Evolutionary conservation across 2,888 invertebrate species (phyloP).

Genomic region (Celastrina argiolus): DNA sequence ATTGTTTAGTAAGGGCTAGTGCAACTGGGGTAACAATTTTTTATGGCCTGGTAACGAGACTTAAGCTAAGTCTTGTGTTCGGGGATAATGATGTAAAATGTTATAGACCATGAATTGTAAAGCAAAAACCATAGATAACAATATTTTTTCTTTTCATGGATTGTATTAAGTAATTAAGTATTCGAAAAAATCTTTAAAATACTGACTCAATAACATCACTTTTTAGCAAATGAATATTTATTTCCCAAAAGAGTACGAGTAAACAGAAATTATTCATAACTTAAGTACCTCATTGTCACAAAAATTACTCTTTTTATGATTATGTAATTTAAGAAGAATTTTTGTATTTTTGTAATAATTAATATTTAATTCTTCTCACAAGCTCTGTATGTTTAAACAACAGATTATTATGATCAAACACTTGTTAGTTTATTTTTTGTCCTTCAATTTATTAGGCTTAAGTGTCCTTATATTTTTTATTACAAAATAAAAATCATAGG

Average conservation of each 20-base stretch:
- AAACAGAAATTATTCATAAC: not conserved
- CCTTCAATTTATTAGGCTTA: not conserved
- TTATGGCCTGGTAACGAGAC: too few relatives aligned
- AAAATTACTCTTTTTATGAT: not conserved
- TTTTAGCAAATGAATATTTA: too few relatives aligned
- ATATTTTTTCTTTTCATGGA: not conserved
- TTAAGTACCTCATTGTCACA: not conserved
- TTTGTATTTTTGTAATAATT: constrained; percentile 11
- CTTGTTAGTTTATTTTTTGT: not conserved
- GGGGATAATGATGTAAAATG: too few relatives aligned
- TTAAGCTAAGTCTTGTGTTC: too few relatives aligned
- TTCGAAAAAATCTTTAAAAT: not conserved
- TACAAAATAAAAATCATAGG: not conserved
- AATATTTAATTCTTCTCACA: not conserved
- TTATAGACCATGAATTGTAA: not conserved
- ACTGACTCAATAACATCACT: not conserved
- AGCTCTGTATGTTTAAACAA: not conserved
- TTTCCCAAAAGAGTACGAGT: too few relatives aligned
- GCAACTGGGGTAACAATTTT: constrained; percentile 1
- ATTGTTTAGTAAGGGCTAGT: constrained; percentile 30
- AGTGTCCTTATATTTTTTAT: not conserved
- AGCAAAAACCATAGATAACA: not conserved
- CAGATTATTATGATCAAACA: too few relatives aligned
- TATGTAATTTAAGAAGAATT: constrained; percentile 5
- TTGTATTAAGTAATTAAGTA: too few relatives aligned